These are phyloP conservation scores for Leptopterna dolabrata DNA, from an alignment of 2,888 invertebrate species.

Conservation along the genomic window DNA sequence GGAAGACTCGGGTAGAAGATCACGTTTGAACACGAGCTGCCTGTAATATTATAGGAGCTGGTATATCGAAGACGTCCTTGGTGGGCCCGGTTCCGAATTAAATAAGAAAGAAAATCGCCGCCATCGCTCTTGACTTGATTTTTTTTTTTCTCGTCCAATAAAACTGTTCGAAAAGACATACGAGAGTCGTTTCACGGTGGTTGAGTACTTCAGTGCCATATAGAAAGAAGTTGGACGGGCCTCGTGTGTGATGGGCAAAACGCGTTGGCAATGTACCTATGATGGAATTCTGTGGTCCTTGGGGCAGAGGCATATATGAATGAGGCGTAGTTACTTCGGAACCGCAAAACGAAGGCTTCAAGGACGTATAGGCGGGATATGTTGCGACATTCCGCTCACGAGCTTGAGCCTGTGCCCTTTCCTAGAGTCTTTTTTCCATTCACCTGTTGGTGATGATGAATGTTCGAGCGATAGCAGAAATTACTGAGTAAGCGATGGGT, in stretches of 20 bases:
- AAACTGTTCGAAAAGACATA: not conserved
- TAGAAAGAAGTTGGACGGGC: not conserved
- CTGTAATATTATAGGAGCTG: not conserved
- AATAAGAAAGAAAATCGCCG: not conserved
- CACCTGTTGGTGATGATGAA: not conserved
- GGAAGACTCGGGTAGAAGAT: not conserved
- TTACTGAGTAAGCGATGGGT: not conserved
- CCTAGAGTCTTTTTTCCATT: not conserved
- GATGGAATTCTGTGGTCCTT: not conserved
- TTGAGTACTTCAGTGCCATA: not conserved
- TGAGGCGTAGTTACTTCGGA: not conserved
- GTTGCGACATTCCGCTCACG: not conserved
- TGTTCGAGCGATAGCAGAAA: not conserved
- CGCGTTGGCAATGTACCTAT: not conserved
- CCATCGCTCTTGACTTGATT: not conserved
- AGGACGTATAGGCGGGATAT: constrained; percentile 11
- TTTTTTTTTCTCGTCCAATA: not conserved
- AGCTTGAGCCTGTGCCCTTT: not conserved
- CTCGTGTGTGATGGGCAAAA: not conserved
- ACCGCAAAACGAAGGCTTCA: not conserved
- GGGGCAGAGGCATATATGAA: not conserved
- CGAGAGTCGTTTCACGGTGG: not conserved
- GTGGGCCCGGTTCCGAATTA: not conserved
- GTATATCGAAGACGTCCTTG: not conserved
- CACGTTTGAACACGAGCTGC: not conserved